phyloP scores from a whole-genome alignment of 1,140 invertebrate genomes.

The Drosophila miranda region DNA sequence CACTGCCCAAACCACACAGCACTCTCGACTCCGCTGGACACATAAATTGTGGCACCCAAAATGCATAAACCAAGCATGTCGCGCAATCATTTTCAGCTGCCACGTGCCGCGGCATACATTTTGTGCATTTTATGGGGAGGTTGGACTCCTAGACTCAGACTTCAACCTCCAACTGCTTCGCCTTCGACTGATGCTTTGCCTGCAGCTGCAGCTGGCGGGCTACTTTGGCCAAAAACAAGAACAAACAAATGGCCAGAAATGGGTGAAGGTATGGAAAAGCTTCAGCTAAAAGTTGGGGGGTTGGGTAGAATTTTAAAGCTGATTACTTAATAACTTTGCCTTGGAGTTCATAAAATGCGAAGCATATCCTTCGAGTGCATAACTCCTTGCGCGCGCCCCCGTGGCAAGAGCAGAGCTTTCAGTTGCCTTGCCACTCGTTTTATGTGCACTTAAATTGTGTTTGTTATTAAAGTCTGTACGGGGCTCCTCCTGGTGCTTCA shows the following conservation, averaged over 20 bases:
- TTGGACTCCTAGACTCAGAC: constrained; percentile 2
- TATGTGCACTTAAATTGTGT: constrained; percentile 78
- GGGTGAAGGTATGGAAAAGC: constrained; percentile 10
- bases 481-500: constrained; percentile 1
- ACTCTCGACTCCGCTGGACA: constrained; percentile 8
- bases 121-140: constrained; percentile 71
- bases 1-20: background rate
- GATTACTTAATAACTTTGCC: constrained; percentile 79
- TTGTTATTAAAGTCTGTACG: constrained; percentile 69
- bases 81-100: constrained; percentile 81
- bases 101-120: constrained; percentile 76
- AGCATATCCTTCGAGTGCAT: constrained; percentile 72
- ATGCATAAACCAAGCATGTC: constrained; percentile 80
- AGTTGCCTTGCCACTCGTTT: constrained; percentile 60
- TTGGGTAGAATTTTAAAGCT: constrained; percentile 67
- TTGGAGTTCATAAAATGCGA: constrained; percentile 71
- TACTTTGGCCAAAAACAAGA: constrained; percentile 45
- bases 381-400: constrained; percentile 39
- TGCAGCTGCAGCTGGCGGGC: constrained; percentile 22
- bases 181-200: constrained; percentile 11
- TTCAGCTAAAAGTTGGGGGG: constrained; percentile 14
- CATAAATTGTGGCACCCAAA: constrained; percentile 72
- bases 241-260: constrained; percentile 54
- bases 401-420: constrained; percentile 25
- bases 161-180: no score